Percentiles rank a stretch among this genome's conserved stretches.
phyloP scores from a whole-genome alignment of 1,140 invertebrate genomes.

The Solen grandis region DNA sequence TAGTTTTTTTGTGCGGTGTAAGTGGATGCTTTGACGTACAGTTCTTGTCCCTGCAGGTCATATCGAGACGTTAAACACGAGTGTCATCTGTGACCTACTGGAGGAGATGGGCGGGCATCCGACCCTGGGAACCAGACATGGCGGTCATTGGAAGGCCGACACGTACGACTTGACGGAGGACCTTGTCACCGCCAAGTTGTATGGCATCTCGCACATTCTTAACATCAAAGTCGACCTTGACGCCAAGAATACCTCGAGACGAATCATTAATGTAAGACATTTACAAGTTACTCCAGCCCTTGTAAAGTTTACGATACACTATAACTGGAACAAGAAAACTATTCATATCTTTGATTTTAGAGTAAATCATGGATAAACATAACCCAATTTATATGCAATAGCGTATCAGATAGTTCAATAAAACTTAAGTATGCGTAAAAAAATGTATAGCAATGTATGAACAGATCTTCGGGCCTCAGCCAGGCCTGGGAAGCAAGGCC shows the following conservation, averaged over 20 bases:
- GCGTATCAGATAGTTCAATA: too few relatives aligned
- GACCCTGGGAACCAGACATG: conserved; percentile 82
- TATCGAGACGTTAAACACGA: conserved; percentile 29
- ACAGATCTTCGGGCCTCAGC: conserved; percentile 60
- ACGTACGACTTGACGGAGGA: conserved; percentile 86
- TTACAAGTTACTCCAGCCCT: too few relatives aligned
- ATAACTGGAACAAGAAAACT: too few relatives aligned
- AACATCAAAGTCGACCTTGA: not conserved
- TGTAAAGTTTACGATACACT: too few relatives aligned
- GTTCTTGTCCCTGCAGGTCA: too few relatives aligned
- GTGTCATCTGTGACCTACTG: conserved; percentile 83
- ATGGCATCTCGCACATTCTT: conserved; percentile 82
- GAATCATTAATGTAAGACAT: not conserved
- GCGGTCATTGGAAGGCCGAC: conserved; percentile 83
- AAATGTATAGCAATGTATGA: too few relatives aligned
- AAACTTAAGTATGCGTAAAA: too few relatives aligned
- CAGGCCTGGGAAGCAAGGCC: conserved; percentile 61
- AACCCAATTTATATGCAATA: too few relatives aligned
- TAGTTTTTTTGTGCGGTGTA: too few relatives aligned
- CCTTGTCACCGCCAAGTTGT: conserved; percentile 87
- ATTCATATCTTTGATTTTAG: too few relatives aligned
- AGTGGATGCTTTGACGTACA: too few relatives aligned
- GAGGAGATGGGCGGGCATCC: conserved; percentile 92
- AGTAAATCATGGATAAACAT: too few relatives aligned
- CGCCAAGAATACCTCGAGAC: not conserved